Evolutionary conservation across 2,888 invertebrate genomes (phyloP), one percentile per base, ranked within the genome.

Genomic region (Synergus laeviventris): DNA sequence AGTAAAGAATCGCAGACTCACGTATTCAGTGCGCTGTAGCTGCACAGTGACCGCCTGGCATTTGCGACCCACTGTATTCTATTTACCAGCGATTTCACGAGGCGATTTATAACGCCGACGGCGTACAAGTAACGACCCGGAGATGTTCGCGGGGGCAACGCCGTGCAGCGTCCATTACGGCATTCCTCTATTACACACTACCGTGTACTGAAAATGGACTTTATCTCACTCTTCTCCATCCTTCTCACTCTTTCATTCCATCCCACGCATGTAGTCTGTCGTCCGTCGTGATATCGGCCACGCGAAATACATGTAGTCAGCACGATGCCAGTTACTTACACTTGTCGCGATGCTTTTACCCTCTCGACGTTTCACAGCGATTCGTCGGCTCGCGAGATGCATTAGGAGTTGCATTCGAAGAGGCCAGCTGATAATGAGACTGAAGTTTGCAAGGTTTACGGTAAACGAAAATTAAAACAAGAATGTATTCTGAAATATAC

Each of bases 51-150:
- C 78, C 78, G 73, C 76, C 73, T 80, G 79, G 76, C 80, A 78
- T 80, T 77, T 79, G 78, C 79, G 73, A 81, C 74, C 74, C 78
- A 76, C 76, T 74, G 79, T 80, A 83, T 82, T 81, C 81, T 81
- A 75, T 84, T 84, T 84, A 81, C 79, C 78, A 78, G 79, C 79
- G 82, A 84, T 84, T 83, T 79, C 82, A 82, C 79, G 79, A 60
- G 79, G 81, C 79, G 83, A 86, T 86, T 86, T 86, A 86, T 81
- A 83, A 84, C 82, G 78, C 80, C 74, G 78, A 70, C 45, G 81
- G 75, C 79, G 77, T 78, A 77, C 81, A 81, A 84, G 82, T 83
- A 84, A 82, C 82, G 81, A 76, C 78, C 79, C 76, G 82, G 77
- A 80, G 83, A 84, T 79, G 82, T 75, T 82, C 76, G 75, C 79